Evolutionary conservation across 1,140 invertebrate genomes (phyloP).

Genomic region (Meloidogyne chitwoodi): DNA sequence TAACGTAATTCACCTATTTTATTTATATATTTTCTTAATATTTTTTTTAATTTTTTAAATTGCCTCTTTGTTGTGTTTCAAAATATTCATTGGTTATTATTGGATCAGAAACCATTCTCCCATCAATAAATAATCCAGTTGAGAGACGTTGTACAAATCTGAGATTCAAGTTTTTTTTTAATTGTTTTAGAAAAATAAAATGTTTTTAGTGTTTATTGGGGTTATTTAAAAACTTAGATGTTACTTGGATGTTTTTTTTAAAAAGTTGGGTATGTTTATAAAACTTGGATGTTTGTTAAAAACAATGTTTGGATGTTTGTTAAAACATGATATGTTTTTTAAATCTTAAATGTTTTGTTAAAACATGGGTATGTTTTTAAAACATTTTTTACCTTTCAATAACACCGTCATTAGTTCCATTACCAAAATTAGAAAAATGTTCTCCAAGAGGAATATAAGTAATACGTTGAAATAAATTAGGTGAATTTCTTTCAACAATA

Average conservation of each 20-base stretch:
- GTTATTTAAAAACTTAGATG: too few species aligned
- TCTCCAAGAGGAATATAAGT: conserved; percentile 43
- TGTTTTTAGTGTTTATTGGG: too few species aligned
- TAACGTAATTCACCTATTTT: conserved; percentile 50
- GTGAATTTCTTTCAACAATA: conserved; percentile 57
- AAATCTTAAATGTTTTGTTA: too few species aligned
- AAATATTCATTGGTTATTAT: conserved; percentile 55
- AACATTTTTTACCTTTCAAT: conserved; percentile 47
- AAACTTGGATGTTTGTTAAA: too few species aligned
- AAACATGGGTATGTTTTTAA: too few species aligned
- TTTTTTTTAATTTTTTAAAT: not conserved
- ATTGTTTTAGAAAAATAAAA: not conserved
- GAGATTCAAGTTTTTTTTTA: not conserved
- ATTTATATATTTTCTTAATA: not conserved
- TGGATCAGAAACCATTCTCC: conserved; percentile 51
- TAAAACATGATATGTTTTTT: too few species aligned
- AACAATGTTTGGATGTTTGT: too few species aligned
- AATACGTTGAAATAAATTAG: conserved; percentile 45
- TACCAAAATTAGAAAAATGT: conserved; percentile 43
- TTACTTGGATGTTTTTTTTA: too few species aligned
- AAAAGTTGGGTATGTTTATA: too few species aligned
- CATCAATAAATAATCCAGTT: conserved; percentile 55
- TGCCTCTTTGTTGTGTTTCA: conserved; percentile 58
- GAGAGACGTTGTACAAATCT: conserved; percentile 54
- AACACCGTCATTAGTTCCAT: conserved; percentile 31